A percentile compares a stretch with the other conserved stretches of the same genome.
Conservation (phyloP, 1,140 invertebrate species). For the Cyclargus thomasi region DNA sequence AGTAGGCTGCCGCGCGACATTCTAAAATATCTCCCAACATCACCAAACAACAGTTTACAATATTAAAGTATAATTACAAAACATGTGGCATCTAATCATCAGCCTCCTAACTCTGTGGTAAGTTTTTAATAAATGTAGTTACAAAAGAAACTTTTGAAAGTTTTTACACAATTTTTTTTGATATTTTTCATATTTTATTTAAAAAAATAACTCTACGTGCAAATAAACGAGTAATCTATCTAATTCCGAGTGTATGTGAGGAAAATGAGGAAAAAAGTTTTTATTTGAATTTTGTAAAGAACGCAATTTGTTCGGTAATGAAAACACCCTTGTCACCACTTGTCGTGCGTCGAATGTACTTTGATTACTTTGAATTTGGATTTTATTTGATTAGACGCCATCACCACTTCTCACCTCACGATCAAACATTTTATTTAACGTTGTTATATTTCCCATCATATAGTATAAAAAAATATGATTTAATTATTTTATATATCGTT, state of each 20-base stretch:
- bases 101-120: neutral
- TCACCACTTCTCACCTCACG: too few relatives aligned
- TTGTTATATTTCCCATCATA: too few relatives aligned
- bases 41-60: neutral
- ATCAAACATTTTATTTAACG: too few relatives aligned
- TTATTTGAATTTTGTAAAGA: neutral
- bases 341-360: conserved; percentile 2
- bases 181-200: neutral
- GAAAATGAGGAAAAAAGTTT: conserved; percentile 5
- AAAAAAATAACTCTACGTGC: too few relatives aligned
- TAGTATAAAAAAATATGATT: too few relatives aligned
- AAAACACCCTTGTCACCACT: conserved; percentile 22
- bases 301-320: conserved; percentile 11
- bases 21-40: neutral
- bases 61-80: neutral
- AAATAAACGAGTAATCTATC: too few relatives aligned
- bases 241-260: neutral
- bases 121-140: neutral
- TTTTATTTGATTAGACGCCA: too few relatives aligned
- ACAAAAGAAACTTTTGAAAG: neutral
- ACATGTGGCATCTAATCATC: neutral
- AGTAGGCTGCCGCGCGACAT: neutral
- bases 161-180: neutral
- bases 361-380: too few relatives aligned
- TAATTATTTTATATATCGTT: too few relatives aligned